phyloP scores from a whole-genome alignment of 2,797 vertebrate genomes.

The Sciaenops ocellatus region DNA sequence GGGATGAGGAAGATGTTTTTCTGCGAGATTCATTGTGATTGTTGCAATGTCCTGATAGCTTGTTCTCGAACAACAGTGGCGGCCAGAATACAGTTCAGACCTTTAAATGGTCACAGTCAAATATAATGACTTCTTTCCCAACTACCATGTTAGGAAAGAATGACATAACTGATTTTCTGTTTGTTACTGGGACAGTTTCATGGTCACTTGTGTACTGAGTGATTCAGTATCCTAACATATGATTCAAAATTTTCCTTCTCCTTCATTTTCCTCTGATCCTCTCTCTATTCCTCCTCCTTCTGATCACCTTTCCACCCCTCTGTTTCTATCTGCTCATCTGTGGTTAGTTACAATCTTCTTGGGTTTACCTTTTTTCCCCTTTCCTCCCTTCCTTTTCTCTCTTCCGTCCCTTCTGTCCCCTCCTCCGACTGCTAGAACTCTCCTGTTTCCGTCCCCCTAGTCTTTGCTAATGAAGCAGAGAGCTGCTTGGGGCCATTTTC shows the following conservation, averaged over 20 bases:
- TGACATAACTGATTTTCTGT: conserved; percentile 57
- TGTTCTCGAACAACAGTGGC: conserved; percentile 36
- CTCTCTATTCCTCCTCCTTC: conserved; percentile 10
- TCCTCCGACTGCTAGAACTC: conserved; percentile 22
- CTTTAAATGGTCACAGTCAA: conserved; percentile 44
- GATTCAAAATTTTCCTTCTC: conserved; percentile 36
- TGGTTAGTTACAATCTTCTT: conserved; percentile 29
- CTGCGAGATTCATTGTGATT: conserved; percentile 44
- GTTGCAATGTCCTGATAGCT: conserved; percentile 35
- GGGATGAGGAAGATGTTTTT: conserved; percentile 24
- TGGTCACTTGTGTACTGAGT: conserved; percentile 13
- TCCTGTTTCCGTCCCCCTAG: conserved; percentile 49
- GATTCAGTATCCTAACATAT: conserved; percentile 50
- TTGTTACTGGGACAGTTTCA: conserved; percentile 52
- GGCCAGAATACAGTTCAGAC: conserved; percentile 28
- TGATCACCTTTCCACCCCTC: conserved; percentile 15
- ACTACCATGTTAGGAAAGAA: conserved; percentile 47
- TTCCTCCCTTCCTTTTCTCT: conserved; percentile 17
- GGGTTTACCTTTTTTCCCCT: conserved; percentile 14
- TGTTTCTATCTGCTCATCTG: conserved; percentile 12
- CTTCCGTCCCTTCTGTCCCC: conserved; percentile 13
- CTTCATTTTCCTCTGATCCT: conserved; percentile 7
- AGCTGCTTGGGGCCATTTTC: conserved; percentile 76
- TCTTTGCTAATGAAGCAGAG: conserved; percentile 68
- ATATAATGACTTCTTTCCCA: conserved; percentile 41